Base-by-base conservation (phyloP, 2,888 invertebrate species). In the Caenorhabditis sp. region DNA sequence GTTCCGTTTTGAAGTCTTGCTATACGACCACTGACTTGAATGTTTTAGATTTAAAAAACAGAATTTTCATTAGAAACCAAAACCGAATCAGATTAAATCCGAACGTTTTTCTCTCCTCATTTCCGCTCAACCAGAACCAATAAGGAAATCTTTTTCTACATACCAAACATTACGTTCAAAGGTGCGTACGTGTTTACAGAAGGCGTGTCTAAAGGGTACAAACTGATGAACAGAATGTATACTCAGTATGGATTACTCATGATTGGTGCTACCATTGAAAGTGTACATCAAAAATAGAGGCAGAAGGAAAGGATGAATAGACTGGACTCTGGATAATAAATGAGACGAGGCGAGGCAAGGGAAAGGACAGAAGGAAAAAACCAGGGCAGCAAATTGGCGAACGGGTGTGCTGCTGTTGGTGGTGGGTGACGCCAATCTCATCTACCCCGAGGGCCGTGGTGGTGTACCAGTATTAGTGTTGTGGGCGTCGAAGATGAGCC, bases 401-500 rank as follows among this genome's bases (percentile, higher is more conserved):
- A 64, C 58, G 74, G 28, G 19, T 59, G 69, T 68, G 44, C 16
- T 44, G 47, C 19, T 38, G 12, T 38, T 58, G 58, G 41, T 61
- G 26, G 24, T 59, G 63, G 77, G 79, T 79, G 70, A 70, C 70
- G 70, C 63, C 64, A 70, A 79, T 79, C 70, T 79, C 79, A 64
- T 79, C 79, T 70, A 44, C 51, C 38, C 54, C n/a, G 38, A 54
- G 16, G 69, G 79, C 63, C 47, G 70, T 61, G 64, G 24, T 58
- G 72, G 79, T 70, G 70, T 80, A 80, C 80, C 74, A 80, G 80
- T 74, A 74, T 69, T 74, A 74, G 61, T 68, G 63, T 70, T 61
- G 70, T n/a, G 35, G 54, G 47, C 59, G 58, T 54, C 54, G 56
- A n/a, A 54, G 70, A 79, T 63, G 79, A 79, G 79, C 79, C 79